These are phyloP conservation scores for Atta texana DNA, from an alignment of 1,140 invertebrate genomes.

Conservation along the genomic window DNA sequence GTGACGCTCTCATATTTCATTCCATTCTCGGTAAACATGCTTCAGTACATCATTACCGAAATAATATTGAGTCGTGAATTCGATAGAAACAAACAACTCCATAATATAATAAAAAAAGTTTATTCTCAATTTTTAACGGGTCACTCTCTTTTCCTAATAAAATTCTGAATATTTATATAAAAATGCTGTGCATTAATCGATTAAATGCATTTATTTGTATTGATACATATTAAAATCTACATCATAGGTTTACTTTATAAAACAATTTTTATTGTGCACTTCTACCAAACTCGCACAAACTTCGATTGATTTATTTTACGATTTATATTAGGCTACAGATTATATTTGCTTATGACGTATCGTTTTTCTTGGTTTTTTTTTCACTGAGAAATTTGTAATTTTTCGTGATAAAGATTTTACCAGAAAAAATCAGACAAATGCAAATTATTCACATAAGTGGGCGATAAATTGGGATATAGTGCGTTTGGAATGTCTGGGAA, in stretches of 20 bases:
- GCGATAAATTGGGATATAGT: neutral
- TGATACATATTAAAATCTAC: neutral
- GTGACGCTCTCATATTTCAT: neutral
- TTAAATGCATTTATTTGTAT: neutral
- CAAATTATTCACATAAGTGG: constrained; percentile 9
- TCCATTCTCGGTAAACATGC: constrained; percentile 19
- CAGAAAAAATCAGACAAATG: neutral
- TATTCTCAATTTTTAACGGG: neutral
- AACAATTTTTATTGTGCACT: neutral
- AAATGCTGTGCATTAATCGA: neutral
- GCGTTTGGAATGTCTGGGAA: neutral
- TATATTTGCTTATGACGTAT: neutral
- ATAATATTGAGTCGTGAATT: neutral
- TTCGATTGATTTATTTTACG: neutral
- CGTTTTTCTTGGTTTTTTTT: neutral
- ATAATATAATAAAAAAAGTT: neutral
- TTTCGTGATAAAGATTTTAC: neutral
- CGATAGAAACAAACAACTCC: neutral
- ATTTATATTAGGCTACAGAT: neutral
- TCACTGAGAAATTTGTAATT: neutral
- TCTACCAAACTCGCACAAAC: neutral
- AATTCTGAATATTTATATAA: neutral
- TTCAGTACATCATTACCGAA: neutral
- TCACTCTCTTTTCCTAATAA: neutral
- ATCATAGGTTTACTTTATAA: neutral